phyloP scores from a whole-genome alignment of 2,797 vertebrate genomes.

The Scolopax rusticola region DNA sequence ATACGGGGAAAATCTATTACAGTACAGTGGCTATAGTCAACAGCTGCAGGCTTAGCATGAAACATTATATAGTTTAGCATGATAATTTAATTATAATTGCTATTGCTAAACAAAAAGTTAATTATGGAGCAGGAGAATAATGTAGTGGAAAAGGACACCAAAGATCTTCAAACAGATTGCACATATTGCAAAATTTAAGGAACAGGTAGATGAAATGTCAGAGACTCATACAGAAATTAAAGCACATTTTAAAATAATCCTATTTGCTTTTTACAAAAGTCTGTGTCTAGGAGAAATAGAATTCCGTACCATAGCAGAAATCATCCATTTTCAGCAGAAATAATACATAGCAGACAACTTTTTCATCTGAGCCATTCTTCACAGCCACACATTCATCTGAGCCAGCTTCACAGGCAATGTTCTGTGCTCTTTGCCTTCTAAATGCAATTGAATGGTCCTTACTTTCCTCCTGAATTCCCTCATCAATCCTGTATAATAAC shows the following conservation, averaged over 20 bases:
- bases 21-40: background rate
- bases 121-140: slow-evolving; percentile 26
- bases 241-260: background rate
- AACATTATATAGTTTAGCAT: background rate
- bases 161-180: background rate
- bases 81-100: slow-evolving; percentile 37
- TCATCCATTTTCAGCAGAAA: background rate
- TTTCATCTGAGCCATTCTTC: background rate
- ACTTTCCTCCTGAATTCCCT: slow-evolving; percentile 10
- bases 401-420: background rate
- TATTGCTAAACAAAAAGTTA: slow-evolving; percentile 40
- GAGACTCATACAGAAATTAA: background rate
- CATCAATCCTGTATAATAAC: background rate
- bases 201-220: background rate
- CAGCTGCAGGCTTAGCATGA: slow-evolving; percentile 2
- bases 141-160: slow-evolving; percentile 1
- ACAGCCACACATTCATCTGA: too few relatives aligned
- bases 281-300: background rate
- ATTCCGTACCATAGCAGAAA: background rate
- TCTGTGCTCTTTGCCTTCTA: background rate
- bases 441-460: background rate
- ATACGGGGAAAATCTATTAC: background rate
- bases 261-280: background rate
- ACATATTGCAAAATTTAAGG: background rate
- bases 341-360: background rate